Evolutionary conservation across 2,888 invertebrate genomes (phyloP).

Genomic region (Ametastegia equiseti): DNA sequence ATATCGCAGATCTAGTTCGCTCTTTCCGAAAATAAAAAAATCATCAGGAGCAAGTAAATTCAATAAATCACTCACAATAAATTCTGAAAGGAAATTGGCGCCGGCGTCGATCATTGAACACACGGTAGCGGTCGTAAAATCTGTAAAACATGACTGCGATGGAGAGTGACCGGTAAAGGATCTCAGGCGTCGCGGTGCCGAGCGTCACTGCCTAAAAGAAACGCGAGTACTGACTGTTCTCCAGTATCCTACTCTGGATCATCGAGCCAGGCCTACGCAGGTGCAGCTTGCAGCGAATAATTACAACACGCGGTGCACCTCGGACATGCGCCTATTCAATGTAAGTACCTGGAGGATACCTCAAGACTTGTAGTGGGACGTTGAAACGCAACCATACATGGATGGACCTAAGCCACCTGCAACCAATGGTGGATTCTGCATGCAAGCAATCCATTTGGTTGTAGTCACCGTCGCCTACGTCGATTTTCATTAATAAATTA

Average conservation of each 20-base stretch:
- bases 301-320: neutral
- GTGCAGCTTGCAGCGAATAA: neutral
- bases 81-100: slow-evolving; percentile 71
- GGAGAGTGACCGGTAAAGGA: slow-evolving; percentile 4
- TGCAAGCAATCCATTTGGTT: slow-evolving; percentile 8
- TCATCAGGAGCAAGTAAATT: neutral
- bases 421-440: neutral
- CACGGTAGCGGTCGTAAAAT: slow-evolving; percentile 75
- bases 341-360: slow-evolving; percentile 38
- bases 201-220: slow-evolving; percentile 29
- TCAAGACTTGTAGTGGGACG: slow-evolving; percentile 58
- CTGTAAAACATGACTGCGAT: slow-evolving; percentile 69
- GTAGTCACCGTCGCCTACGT: slow-evolving; percentile 16
- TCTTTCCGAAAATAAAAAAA: neutral
- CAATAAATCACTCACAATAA: slow-evolving; percentile 69
- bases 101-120: slow-evolving; percentile 69
- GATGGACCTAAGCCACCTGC: slow-evolving; percentile 54
- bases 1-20: neutral
- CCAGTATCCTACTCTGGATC: neutral
- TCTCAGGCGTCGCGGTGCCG: slow-evolving; percentile 15
- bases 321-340: slow-evolving; percentile 8
- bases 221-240: slow-evolving; percentile 9
- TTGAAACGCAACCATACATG: slow-evolving; percentile 65
- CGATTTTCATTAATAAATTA: slow-evolving; percentile 26
- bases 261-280: neutral